A percentile compares a stretch with the other conserved stretches of the same genome.
phyloP scores from a whole-genome alignment of 2,888 invertebrate genomes.

The Spicauda simplicius region DNA sequence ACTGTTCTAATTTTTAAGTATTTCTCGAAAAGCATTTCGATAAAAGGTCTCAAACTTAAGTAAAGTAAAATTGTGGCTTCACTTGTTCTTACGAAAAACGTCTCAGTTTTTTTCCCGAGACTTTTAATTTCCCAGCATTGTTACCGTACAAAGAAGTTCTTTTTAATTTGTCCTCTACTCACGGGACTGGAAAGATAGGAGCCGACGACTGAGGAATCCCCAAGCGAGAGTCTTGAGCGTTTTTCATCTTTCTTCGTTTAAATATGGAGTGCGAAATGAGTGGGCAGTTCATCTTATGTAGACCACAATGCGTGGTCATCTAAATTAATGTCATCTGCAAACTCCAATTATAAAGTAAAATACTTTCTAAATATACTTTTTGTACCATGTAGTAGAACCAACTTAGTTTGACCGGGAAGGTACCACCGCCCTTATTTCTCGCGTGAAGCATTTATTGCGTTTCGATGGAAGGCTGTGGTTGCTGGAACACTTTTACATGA shows the following conservation, averaged over 20 bases:
- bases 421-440: too few relatives aligned
- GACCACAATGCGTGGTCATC: neutral
- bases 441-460: too few relatives aligned
- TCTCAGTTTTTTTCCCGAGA: conserved; percentile 25
- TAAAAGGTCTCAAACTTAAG: neutral
- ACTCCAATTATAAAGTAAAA: too few relatives aligned
- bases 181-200: conserved; percentile 56
- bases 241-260: conserved; percentile 2
- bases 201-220: conserved; percentile 54
- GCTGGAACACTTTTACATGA: too few relatives aligned
- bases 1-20: neutral
- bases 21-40: neutral
- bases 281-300: neutral
- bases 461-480: too few relatives aligned
- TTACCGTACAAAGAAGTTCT: conserved; percentile 58
- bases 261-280: neutral
- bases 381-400: too few relatives aligned
- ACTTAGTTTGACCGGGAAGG: too few relatives aligned
- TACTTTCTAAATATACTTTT: too few relatives aligned
- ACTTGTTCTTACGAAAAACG: conserved; percentile 15
- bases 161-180: conserved; percentile 66
- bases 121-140: conserved; percentile 42
- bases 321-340: too few relatives aligned
- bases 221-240: conserved; percentile 14
- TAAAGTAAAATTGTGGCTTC: conserved; percentile 19